Conservation (phyloP, 2,113 vertebrate species). For the Alectura lathami region DNA sequence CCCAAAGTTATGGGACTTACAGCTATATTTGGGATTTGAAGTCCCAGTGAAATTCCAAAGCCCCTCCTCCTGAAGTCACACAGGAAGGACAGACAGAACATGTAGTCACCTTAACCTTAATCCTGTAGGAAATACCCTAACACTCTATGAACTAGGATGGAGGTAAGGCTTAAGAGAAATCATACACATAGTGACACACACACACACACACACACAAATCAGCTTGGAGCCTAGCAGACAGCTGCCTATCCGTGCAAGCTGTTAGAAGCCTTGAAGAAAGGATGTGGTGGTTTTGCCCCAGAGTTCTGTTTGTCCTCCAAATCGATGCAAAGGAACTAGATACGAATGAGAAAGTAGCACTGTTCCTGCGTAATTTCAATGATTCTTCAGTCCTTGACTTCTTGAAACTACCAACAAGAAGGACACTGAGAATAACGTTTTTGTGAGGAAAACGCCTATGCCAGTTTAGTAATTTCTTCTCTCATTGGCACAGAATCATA, state of each 20-base stretch:
- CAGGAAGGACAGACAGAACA: not conserved
- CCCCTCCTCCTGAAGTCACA: not conserved
- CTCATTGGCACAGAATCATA: not conserved
- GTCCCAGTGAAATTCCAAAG: not conserved
- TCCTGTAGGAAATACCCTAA: not conserved
- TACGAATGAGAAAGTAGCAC: not conserved
- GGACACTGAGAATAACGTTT: not conserved
- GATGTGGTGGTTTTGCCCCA: not conserved
- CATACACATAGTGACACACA: not conserved
- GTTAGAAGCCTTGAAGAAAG: not conserved
- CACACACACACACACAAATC: not conserved
- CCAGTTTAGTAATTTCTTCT: not conserved
- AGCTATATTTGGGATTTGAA: not conserved
- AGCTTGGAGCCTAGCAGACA: not conserved
- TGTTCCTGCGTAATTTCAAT: not conserved
- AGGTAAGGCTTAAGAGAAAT: not conserved
- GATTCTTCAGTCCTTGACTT: not conserved
- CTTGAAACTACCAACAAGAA: not conserved
- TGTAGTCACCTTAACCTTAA: not conserved
- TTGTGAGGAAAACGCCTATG: not conserved
- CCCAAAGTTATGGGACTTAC: not conserved
- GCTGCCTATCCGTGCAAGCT: not conserved
- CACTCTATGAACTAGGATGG: not conserved
- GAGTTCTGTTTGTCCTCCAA: not conserved
- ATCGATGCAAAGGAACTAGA: not conserved